Percentiles rank a stretch among this genome's conserved stretches.
phyloP scores from a whole-genome alignment of 2,888 invertebrate genomes.

The Idaea biselata region DNA sequence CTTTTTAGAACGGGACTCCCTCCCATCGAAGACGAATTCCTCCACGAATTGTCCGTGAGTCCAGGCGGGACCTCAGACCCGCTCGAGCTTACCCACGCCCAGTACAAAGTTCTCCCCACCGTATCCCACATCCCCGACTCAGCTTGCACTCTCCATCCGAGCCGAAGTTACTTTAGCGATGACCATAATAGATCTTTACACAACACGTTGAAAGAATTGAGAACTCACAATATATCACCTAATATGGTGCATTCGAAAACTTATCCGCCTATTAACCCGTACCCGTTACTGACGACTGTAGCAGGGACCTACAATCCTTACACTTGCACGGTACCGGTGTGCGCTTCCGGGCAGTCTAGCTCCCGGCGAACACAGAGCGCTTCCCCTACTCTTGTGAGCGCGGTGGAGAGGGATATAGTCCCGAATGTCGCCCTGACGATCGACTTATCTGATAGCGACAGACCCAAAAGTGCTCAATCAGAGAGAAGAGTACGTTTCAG shows the following conservation, averaged over 20 bases:
- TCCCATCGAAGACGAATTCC: conserved; percentile 47
- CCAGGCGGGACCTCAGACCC: conserved; percentile 59
- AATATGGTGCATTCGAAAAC: conserved; percentile 70
- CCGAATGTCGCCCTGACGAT: conserved; percentile 59
- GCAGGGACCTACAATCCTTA: conserved; percentile 74
- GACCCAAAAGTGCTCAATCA: conserved; percentile 64
- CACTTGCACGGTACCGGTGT: conserved; percentile 62
- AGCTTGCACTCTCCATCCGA: conserved; percentile 71
- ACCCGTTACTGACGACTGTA: conserved; percentile 72
- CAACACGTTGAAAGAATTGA: conserved; percentile 60
- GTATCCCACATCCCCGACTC: conserved; percentile 74
- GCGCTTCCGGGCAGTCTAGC: conserved; percentile 47
- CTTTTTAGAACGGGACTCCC: conserved; percentile 57
- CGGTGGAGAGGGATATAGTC: conserved; percentile 62
- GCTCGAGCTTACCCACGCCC: conserved; percentile 70
- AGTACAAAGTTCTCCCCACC: conserved; percentile 66
- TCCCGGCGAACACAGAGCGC: conserved; percentile 31
- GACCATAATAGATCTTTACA: conserved; percentile 44
- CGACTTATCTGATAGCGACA: conserved; percentile 48
- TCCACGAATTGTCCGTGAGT: conserved; percentile 60
- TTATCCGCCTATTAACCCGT: conserved; percentile 71
- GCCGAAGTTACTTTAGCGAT: conserved; percentile 54
- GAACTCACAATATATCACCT: conserved; percentile 52
- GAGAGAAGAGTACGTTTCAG: conserved; percentile 77
- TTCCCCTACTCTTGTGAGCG: conserved; percentile 49